Evolutionary conservation across 2,888 invertebrate genomes (phyloP).

Genomic region (Clusia tigrina): DNA sequence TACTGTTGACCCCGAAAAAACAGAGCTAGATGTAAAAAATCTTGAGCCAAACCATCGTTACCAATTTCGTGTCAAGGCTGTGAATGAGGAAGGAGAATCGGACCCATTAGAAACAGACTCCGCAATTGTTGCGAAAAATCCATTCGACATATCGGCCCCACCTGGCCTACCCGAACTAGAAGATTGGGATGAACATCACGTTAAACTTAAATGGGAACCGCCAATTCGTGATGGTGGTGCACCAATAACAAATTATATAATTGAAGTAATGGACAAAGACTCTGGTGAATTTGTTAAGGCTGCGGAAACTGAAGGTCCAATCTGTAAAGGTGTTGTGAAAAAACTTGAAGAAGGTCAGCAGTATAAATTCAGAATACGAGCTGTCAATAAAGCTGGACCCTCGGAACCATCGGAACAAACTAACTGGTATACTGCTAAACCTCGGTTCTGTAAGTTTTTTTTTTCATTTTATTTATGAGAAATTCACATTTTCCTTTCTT

Average conservation of each 20-base stretch:
- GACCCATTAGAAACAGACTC: slow-evolving; percentile 92
- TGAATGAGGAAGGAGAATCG: slow-evolving; percentile 96
- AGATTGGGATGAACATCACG: slow-evolving; percentile 91
- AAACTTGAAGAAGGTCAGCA: slow-evolving; percentile 93
- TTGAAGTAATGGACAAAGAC: slow-evolving; percentile 92
- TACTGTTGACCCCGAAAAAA: slow-evolving; percentile 80
- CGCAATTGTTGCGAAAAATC: slow-evolving; percentile 94
- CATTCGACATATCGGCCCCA: slow-evolving; percentile 87
- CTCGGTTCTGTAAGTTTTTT: slow-evolving; percentile 84
- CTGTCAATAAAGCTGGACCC: slow-evolving; percentile 93
- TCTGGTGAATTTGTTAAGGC: slow-evolving; percentile 85
- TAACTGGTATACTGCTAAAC: slow-evolving; percentile 88
- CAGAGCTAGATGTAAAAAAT: slow-evolving; percentile 82
- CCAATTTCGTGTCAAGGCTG: slow-evolving; percentile 96
- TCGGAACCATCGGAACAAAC: slow-evolving; percentile 93
- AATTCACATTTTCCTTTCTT: too few species aligned
- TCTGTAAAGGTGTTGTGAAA: slow-evolving; percentile 86
- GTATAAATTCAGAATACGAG: slow-evolving; percentile 94
- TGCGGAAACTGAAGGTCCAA: slow-evolving; percentile 82
- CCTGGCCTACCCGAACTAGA: slow-evolving; percentile 91
- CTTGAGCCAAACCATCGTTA: slow-evolving; percentile 95
- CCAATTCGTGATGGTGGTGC: slow-evolving; percentile 91
- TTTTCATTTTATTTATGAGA: too few species aligned
- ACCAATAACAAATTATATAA: slow-evolving; percentile 90
- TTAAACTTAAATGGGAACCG: slow-evolving; percentile 89